These are phyloP conservation scores for Littorina saxatilis DNA, from an alignment of 1,140 invertebrate genomes.

Conservation along the genomic window DNA sequence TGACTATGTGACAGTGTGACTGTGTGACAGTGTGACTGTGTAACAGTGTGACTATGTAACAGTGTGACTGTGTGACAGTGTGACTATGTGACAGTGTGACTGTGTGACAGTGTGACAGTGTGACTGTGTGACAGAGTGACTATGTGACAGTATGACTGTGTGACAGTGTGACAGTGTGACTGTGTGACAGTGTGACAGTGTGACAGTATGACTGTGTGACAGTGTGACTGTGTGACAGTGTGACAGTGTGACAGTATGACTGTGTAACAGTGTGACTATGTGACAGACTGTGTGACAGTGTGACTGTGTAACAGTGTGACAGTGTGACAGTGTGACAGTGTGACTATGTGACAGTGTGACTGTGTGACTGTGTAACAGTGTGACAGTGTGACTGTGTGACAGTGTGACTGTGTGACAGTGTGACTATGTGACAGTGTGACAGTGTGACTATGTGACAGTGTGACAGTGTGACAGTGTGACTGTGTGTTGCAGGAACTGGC, in stretches of 20 bases:
- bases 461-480: not conserved
- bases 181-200: not conserved
- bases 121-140: not conserved
- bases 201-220: not conserved
- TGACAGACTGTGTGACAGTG: not conserved
- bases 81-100: not conserved
- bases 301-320: not conserved
- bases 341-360: not conserved
- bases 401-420: too few species aligned
- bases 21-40: not conserved
- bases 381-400: too few species aligned
- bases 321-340: not conserved
- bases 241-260: not conserved
- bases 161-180: not conserved
- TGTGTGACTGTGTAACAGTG: conserved; percentile 10
- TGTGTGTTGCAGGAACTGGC: not conserved
- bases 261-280: not conserved
- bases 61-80: not conserved
- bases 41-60: not conserved
- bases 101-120: not conserved
- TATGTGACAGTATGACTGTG: not conserved
- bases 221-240: not conserved
- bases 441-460: not conserved
- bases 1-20: not conserved
- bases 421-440: not conserved